phyloP scores from a whole-genome alignment of 2,113 vertebrate species.

The Murina feae region DNA sequence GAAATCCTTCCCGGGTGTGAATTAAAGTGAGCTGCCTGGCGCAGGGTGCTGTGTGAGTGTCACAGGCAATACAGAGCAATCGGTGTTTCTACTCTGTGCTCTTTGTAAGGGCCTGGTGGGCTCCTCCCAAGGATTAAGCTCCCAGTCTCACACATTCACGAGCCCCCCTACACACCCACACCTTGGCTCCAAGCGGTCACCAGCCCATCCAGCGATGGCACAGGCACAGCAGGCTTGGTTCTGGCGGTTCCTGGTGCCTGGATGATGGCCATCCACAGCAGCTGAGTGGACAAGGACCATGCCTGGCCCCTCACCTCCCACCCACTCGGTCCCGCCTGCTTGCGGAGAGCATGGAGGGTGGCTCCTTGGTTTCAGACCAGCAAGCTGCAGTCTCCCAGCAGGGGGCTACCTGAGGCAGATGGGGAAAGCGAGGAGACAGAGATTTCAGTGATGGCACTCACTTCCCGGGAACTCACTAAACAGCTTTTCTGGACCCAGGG shows the following conservation, averaged over 20 bases:
- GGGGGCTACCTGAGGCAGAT: not conserved
- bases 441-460: not conserved
- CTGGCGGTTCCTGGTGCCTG: not conserved
- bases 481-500: not conserved
- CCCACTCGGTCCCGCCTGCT: not conserved
- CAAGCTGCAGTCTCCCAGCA: not conserved
- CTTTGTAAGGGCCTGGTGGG: not conserved
- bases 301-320: not conserved
- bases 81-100: not conserved
- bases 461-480: not conserved
- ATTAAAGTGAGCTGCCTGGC: not conserved
- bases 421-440: not conserved
- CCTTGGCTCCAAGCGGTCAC: not conserved
- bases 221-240: not conserved
- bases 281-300: not conserved
- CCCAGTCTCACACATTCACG: not conserved
- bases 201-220: not conserved
- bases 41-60: not conserved
- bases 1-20: not conserved
- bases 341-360: not conserved
- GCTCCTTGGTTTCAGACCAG: not conserved
- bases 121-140: not conserved
- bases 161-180: accelerated
- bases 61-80: not conserved
- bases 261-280: not conserved